Evolutionary conservation across 2,113 vertebrate species (phyloP), one percentile per base, ranked within the genome.

Genomic region (Syngnathoides biaculeatus): DNA sequence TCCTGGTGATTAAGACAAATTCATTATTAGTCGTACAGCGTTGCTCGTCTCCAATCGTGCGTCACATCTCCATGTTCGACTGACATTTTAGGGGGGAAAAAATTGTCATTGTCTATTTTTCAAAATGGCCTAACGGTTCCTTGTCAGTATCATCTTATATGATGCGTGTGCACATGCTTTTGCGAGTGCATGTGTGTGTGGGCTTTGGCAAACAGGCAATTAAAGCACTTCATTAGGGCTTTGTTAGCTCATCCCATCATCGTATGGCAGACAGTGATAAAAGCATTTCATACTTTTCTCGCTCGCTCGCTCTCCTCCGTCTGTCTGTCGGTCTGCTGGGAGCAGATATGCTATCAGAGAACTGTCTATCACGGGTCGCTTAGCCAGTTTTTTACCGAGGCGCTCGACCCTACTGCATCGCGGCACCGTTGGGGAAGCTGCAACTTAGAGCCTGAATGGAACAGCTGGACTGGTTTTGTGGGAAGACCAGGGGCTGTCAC

Each of bases 221-320:
- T 89, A 89, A 90, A 89, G 83, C 64, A 83, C 78, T 81, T 83
- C 87, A 89, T 88, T 89, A 87, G 83, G 82, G 85, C 81, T 87
- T 88, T 86, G 88, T 88, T 77, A 83, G 78, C 83, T 88, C 86
- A 91, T 90, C 85, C 88, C 70, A 73, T 85, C 83, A 84, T 87
- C 83, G 83, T 87, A 82, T 88, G 88, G 82, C 72, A 72, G 67
- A 67, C 82, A 71, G 73, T 26, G 90, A 91, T 91, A 91, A 91
- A 84, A 60, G 74, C 75, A 77, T 86, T 85, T 80, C 65, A 69
- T 65, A 20, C 39, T 26, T 15, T 43, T 45, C 61, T 42, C 61
- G 39, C 39, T 42, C 61, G 39, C 39, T 45, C 22, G 2, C 61
- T 45, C 61, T 45, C 61, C 78, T 22, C 61, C 69, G 79, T 42